Conservation (phyloP, 2,113 vertebrate genomes). For the Pycnonotus jocosus region DNA sequence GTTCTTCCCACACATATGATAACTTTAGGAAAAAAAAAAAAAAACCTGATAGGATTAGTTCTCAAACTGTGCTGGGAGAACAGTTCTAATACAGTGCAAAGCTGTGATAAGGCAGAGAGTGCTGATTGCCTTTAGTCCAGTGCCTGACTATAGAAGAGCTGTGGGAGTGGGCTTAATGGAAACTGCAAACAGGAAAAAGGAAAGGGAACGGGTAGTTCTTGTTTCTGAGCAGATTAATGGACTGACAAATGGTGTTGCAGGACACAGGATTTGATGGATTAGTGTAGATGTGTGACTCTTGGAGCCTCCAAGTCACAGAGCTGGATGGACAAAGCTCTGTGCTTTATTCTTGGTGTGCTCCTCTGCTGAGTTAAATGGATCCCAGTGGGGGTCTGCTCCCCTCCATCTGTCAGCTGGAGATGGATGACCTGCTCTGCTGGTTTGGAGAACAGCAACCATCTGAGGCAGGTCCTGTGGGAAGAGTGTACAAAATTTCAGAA, state of each 20-base stretch:
- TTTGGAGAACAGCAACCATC: neutral
- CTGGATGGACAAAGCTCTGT: rapidly evolving
- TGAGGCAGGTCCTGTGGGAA: neutral
- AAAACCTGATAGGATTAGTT: neutral
- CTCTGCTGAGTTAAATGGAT: neutral
- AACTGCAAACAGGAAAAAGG: neutral
- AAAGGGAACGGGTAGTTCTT: neutral
- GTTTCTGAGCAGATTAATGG: neutral
- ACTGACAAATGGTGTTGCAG: neutral
- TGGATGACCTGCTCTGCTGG: neutral
- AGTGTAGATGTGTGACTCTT: neutral
- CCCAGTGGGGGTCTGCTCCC: neutral
- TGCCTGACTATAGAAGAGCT: neutral
- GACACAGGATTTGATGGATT: neutral
- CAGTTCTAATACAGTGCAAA: neutral
- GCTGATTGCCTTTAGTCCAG: neutral
- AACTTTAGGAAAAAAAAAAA: neutral
- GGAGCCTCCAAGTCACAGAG: neutral
- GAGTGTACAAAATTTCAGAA: neutral
- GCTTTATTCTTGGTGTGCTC: neutral
- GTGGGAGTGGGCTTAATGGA: neutral
- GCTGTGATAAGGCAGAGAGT: neutral
- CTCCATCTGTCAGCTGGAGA: neutral
- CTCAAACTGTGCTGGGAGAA: neutral
- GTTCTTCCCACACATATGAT: neutral